Evolutionary conservation across 2,113 vertebrate genomes (phyloP).

Genomic region (Eolophus roseicapilla): DNA sequence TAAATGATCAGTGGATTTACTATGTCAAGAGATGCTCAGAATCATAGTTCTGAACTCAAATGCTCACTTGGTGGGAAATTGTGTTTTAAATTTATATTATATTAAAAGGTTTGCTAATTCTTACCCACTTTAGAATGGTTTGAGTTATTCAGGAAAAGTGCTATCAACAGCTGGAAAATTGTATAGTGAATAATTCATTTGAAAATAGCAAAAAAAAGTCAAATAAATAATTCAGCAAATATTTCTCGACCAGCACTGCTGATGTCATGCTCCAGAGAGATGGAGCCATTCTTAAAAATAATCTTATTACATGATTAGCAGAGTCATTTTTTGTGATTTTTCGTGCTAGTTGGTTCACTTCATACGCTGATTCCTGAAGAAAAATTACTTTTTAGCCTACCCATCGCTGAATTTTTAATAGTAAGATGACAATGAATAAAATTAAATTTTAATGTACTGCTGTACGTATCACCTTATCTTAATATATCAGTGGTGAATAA

Average conservation of each 20-base stretch:
- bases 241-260: background rate
- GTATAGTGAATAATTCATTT: conserved; percentile 26
- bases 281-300: conserved; percentile 31
- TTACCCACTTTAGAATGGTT: background rate
- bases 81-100: background rate
- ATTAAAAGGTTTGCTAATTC: background rate
- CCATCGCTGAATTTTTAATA: conserved; percentile 46
- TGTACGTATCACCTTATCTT: background rate
- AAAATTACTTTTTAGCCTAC: conserved; percentile 26
- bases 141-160: background rate
- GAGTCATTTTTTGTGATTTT: conserved; percentile 17
- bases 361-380: background rate
- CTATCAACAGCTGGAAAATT: conserved; percentile 13
- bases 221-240: conserved; percentile 55
- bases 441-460: conserved; percentile 13
- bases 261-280: background rate
- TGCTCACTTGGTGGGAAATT: background rate
- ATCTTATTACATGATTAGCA: conserved; percentile 35
- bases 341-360: conserved; percentile 30
- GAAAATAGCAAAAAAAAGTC: background rate
- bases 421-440: conserved; percentile 48
- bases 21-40: background rate
- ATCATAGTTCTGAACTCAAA: background rate
- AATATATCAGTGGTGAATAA: background rate
- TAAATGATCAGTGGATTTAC: background rate